phyloP scores from a whole-genome alignment of 2,113 vertebrate genomes.

The Platysteira castanea region DNA sequence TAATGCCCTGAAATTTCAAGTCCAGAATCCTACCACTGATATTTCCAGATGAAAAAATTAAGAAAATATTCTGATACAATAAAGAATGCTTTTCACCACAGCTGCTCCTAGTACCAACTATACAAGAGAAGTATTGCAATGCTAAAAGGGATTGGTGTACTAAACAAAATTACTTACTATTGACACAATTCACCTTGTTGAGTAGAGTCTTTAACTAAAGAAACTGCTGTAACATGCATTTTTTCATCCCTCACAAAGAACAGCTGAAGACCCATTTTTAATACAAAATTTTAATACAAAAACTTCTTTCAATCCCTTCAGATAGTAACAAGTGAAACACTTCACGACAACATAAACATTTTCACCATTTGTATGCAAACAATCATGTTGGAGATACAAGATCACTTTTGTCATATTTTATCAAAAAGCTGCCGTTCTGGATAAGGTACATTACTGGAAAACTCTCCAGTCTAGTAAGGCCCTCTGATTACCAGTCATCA shows the following conservation, averaged over 20 bases:
- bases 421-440: background rate
- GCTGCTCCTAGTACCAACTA: background rate
- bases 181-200: background rate
- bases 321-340: background rate
- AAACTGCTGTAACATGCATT: background rate
- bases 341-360: fast-evolving
- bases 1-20: background rate
- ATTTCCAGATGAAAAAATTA: background rate
- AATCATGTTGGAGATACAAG: background rate
- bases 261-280: background rate
- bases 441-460: background rate
- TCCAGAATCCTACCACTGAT: background rate
- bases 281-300: background rate
- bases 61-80: background rate
- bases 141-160: background rate
- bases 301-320: background rate
- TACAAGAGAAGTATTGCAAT: background rate
- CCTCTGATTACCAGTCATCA: background rate
- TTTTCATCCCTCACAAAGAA: background rate
- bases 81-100: background rate
- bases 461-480: background rate
- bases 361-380: background rate
- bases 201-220: background rate
- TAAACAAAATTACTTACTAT: background rate
- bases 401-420: background rate